Evolutionary conservation across 1,140 invertebrate species (phyloP), one percentile per base, ranked within the genome.

Genomic region (Heliconius congener): DNA sequence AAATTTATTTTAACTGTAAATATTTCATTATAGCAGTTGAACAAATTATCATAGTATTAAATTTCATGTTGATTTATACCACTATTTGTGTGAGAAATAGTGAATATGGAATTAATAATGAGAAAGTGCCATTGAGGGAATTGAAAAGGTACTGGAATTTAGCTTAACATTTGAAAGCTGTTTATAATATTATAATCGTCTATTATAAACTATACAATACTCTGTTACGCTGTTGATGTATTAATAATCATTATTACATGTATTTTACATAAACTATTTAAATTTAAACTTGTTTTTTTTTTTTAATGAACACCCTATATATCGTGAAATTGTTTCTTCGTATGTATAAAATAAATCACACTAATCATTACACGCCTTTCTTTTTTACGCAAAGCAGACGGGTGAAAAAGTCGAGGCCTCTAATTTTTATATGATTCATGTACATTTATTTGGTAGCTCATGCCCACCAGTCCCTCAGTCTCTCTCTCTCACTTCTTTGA

Each of bases 241-340:
- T 87, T 88, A 85, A 86, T 79, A 73, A 81, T 81, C 71, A 77
- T 76, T 86, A 70, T 77, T 85, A 84, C 83, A 82, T 84, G 78
- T 89, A 87, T 87, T 87, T 85, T 78, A 23, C 87, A 88, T 88
- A 87, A 86, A 89, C 82, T 85, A 78, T 83, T 79, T 78, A 76
- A 85, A 81, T 70, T 74, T 75, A 50, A n/a, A 27, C 8, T 72
- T 27, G 23, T 27, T 18, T 66, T 16, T 57, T 74, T 71, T 75
- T 74, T 70, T 30, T 2, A 30, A 46, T 70, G 8, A 39, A 27
- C 27, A 19, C 18, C 42, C 42, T 46, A 46, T 46, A 16, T 13
- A 46, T 46, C 42, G 42, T 42, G 42, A 13, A 42, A 42, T 13
- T 42, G 13, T 42, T 42, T 11, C 11, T 42, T 42, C 39, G 3